A percentile compares a stretch with the other conserved stretches of the same genome.
These are phyloP conservation scores for Tethya wilhelma DNA, from an alignment of 37 sponge, comb jelly and placozoan genomes.

Conservation along the genomic window DNA sequence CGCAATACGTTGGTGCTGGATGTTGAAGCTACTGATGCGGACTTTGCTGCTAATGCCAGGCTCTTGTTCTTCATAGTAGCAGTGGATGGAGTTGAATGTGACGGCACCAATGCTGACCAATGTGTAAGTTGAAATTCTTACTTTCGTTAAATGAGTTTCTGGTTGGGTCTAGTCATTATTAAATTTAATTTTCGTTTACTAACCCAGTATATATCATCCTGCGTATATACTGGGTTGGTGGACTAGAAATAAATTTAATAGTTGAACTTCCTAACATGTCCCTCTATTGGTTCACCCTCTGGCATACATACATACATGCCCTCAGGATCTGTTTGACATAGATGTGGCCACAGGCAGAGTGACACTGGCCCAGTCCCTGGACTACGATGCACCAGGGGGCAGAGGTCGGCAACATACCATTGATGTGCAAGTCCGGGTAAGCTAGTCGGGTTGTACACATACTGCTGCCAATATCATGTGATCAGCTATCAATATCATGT, in stretches of 20 bases:
- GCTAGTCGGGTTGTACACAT: background rate
- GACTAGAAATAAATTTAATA: background rate
- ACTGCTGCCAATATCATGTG: background rate
- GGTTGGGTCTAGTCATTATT: background rate
- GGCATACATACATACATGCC: too few species aligned
- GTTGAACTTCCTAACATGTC: background rate
- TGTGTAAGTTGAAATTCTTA: background rate
- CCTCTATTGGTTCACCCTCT: too few species aligned
- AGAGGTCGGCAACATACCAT: background rate
- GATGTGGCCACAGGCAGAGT: background rate
- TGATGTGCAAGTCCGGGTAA: background rate
- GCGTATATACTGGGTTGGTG: background rate
- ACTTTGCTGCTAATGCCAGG: background rate
- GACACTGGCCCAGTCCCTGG: background rate
- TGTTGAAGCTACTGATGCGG: constrained; percentile 33
- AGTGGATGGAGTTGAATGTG: background rate
- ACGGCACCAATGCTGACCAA: too few species aligned
- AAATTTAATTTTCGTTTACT: background rate
- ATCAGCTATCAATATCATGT: too few species aligned
- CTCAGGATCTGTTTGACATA: constrained; percentile 4
- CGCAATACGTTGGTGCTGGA: background rate
- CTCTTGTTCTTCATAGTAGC: background rate
- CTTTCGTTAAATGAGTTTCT: background rate
- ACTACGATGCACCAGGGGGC: constrained; percentile 16
- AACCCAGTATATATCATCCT: background rate